A percentile compares a stretch with the other conserved stretches of the same genome.
These are phyloP conservation scores for Eupithecia vulgata DNA, from an alignment of 2,888 invertebrate genomes.

Conservation along the genomic window DNA sequence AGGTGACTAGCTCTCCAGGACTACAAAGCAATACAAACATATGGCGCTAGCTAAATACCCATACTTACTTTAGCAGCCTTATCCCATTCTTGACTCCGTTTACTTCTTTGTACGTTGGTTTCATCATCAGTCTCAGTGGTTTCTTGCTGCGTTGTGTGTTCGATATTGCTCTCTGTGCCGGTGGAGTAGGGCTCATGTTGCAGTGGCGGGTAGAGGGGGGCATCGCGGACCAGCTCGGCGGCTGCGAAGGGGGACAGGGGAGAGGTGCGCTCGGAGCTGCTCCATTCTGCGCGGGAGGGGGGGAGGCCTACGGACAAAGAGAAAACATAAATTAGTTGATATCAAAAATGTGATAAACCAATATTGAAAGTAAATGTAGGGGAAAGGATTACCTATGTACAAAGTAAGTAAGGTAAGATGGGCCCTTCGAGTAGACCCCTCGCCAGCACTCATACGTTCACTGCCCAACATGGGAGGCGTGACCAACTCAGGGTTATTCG, in stretches of 20 bases:
- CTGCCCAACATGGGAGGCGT: too few relatives aligned
- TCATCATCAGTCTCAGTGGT: constrained; percentile 55
- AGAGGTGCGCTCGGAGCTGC: constrained; percentile 62
- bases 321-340: background rate
- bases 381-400: too few relatives aligned
- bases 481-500: too few relatives aligned
- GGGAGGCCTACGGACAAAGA: constrained; percentile 58
- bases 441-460: too few relatives aligned
- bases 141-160: constrained; percentile 55
- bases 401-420: too few relatives aligned
- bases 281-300: constrained; percentile 56
- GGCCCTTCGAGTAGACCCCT: too few relatives aligned
- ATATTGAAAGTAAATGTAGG: too few relatives aligned
- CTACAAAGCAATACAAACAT: background rate
- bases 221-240: constrained; percentile 68
- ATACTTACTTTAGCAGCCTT: constrained; percentile 62
- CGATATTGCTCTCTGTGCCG: constrained; percentile 61
- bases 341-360: too few relatives aligned
- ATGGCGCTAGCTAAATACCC: background rate
- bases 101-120: constrained; percentile 60
- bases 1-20: background rate
- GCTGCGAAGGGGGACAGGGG: constrained; percentile 56
- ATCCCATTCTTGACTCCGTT: constrained; percentile 69
- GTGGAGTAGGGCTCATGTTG: constrained; percentile 26
- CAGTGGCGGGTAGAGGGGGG: constrained; percentile 58